Conservation (phyloP, 2,797 vertebrate species). For the Alectoris magna region DNA sequence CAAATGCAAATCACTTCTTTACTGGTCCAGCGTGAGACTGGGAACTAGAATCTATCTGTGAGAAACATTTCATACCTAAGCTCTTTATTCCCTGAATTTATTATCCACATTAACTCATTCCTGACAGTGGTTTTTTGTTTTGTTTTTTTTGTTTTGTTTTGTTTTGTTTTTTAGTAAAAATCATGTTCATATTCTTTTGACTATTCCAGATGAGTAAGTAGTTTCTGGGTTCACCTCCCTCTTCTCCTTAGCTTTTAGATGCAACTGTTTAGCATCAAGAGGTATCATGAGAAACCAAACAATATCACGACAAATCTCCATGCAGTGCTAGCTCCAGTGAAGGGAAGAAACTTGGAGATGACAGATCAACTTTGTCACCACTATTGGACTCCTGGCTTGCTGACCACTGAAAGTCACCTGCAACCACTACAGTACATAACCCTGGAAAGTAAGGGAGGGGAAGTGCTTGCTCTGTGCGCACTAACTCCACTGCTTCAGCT, state of each 20-base stretch:
- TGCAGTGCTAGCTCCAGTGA: neutral
- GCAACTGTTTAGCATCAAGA: neutral
- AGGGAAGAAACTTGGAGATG: neutral
- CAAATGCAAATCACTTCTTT: neutral
- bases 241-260: neutral
- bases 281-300: neutral
- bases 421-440: rapidly evolving
- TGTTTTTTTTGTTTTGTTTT: neutral
- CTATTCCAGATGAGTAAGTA: neutral
- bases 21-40: neutral
- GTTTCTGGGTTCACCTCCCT: neutral
- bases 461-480: neutral
- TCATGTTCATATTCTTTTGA: neutral
- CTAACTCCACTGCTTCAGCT: neutral
- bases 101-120: neutral
- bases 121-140: neutral
- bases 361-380: neutral
- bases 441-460: neutral
- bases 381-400: neutral
- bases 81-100: neutral
- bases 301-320: neutral
- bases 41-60: neutral
- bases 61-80: neutral
- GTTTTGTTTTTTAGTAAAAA: neutral
- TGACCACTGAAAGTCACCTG: neutral